These are phyloP conservation scores for Danio jaintianensis DNA, from an alignment of 2,797 vertebrate species.

Conservation along the genomic window DNA sequence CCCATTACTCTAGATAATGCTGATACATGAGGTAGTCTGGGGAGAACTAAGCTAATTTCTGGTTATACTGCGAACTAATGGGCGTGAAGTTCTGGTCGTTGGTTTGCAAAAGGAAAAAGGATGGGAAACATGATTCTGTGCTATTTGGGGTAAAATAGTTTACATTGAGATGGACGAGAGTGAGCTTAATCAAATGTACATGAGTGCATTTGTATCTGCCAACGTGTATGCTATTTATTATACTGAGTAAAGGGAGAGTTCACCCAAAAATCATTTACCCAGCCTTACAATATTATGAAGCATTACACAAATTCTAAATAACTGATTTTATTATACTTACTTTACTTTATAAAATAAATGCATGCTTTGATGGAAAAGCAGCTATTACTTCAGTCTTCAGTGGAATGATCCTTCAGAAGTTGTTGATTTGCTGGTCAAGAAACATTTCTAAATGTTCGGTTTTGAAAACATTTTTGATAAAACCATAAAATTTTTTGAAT, in stretches of 20 bases:
- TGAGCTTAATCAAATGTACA: not conserved
- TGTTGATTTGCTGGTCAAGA: not conserved
- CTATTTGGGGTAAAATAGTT: not conserved
- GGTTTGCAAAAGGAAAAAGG: slow-evolving; percentile 4
- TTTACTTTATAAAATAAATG: not conserved
- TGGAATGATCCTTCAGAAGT: not conserved
- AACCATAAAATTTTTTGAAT: not conserved
- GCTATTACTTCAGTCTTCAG: not conserved
- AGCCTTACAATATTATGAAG: not conserved
- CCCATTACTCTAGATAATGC: slow-evolving; percentile 70
- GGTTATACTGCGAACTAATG: slow-evolving; percentile 66
- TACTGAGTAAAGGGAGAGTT: not conserved
- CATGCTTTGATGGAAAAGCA: not conserved
- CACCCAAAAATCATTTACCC: not conserved
- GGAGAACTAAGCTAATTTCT: slow-evolving; percentile 37
- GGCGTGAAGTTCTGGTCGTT: slow-evolving; percentile 51
- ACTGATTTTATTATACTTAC: not conserved
- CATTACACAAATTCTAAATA: not conserved
- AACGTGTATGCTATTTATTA: no score
- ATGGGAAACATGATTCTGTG: slow-evolving; percentile 1
- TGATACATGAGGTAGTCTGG: slow-evolving; percentile 59
- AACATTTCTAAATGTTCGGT: not conserved
- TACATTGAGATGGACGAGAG: slow-evolving; percentile 7
- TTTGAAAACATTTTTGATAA: not conserved
- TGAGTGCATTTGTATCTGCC: not conserved